Evolutionary conservation across 2,888 invertebrate genomes (phyloP).

Genomic region (Tenthredo notha): DNA sequence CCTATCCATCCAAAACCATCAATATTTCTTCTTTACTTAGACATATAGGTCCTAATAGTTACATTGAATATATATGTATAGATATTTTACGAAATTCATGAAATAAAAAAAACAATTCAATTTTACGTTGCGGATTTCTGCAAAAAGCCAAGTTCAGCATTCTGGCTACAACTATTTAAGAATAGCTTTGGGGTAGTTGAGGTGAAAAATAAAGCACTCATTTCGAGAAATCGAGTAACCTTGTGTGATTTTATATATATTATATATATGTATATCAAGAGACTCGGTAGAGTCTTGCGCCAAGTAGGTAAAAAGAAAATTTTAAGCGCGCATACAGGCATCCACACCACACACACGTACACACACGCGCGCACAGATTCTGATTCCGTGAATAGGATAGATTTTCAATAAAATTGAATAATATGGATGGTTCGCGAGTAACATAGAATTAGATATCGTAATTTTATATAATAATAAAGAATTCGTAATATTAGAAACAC

Average conservation of each 20-base stretch:
- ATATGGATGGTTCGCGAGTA: background rate
- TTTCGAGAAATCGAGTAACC: background rate
- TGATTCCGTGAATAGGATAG: background rate
- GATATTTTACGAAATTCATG: background rate
- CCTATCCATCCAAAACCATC: background rate
- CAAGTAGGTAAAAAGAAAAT: no score
- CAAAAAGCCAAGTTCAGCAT: background rate
- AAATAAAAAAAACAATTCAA: background rate
- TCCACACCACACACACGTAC: background rate
- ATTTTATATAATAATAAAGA: background rate
- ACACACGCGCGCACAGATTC: background rate
- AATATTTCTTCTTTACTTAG: background rate
- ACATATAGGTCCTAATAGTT: background rate
- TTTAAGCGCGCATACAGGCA: background rate
- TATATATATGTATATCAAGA: no score
- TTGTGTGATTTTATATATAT: background rate
- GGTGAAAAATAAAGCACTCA: background rate
- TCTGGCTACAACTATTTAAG: background rate
- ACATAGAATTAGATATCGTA: background rate
- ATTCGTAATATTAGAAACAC: background rate
- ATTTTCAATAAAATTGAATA: background rate
- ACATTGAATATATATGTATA: background rate
- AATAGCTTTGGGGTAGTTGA: background rate
- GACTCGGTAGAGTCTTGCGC: no score
- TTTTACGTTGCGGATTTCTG: background rate